Conservation (phyloP, 2,797 vertebrate genomes). For the Malacoraja senta region DNA sequence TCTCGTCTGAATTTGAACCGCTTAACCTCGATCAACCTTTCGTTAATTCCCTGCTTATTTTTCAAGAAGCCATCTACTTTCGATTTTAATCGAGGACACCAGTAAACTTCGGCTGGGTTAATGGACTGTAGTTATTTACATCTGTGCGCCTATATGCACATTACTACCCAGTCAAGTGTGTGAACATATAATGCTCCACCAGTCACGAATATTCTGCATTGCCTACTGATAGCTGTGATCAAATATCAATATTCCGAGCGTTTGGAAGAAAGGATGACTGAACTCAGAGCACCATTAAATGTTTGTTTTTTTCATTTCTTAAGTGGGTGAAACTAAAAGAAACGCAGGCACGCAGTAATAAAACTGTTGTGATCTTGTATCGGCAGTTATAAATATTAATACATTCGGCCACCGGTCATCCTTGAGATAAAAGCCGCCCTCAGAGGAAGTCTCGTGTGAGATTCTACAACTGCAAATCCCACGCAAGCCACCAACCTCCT, state of each 20-base stretch:
- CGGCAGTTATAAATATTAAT: background rate
- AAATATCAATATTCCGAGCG: background rate
- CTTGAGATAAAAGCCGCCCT: conserved; percentile 9
- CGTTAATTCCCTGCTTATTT: background rate
- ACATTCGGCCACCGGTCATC: background rate
- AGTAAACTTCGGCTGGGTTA: background rate
- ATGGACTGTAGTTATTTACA: background rate
- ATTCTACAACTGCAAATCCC: conserved; percentile 10
- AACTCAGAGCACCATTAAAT: background rate
- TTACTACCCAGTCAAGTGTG: background rate
- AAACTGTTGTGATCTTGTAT: background rate
- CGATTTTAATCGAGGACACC: background rate
- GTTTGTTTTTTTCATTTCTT: background rate
- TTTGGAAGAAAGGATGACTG: background rate
- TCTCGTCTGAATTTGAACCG: background rate
- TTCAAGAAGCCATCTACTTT: too few relatives aligned
- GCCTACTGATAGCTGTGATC: background rate
- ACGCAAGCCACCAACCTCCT: background rate
- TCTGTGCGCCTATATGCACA: background rate
- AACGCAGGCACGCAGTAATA: background rate
- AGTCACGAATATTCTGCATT: background rate
- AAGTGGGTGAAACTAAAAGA: background rate
- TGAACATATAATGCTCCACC: background rate
- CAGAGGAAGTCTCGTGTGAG: background rate
- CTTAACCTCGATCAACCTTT: background rate